These are phyloP conservation scores for Tinea pellionella DNA, from an alignment of 2,888 invertebrate genomes.

Conservation along the genomic window DNA sequence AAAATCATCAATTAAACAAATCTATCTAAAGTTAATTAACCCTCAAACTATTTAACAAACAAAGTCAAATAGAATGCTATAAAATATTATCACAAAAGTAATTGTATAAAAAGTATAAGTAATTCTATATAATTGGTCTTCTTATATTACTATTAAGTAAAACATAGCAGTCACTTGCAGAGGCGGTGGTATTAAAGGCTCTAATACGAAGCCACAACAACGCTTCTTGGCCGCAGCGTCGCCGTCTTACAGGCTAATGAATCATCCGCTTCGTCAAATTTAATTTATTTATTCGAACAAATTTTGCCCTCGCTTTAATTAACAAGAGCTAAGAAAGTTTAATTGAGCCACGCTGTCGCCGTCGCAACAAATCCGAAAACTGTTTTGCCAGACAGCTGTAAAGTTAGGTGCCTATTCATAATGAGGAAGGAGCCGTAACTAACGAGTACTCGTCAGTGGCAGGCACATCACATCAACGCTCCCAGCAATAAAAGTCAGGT, in stretches of 20 bases:
- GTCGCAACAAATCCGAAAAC: neutral
- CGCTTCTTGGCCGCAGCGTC: slow-evolving; percentile 2
- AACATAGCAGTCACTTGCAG: slow-evolving; percentile 2
- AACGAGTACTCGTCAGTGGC: neutral
- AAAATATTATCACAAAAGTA: no score
- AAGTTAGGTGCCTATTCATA: neutral
- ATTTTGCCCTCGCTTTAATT: slow-evolving; percentile 14
- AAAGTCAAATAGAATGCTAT: no score
- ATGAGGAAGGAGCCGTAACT: neutral
- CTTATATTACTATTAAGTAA: neutral
- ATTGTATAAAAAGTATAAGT: neutral
- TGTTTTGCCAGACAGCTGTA: neutral
- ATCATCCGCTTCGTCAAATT: slow-evolving; percentile 15
- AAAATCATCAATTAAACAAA: no score
- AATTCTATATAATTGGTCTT: neutral
- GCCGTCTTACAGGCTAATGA: slow-evolving; percentile 14
- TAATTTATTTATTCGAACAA: slow-evolving; percentile 16
- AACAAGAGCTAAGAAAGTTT: slow-evolving; percentile 13
- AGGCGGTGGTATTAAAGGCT: slow-evolving; percentile 11
- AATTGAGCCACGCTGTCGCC: slow-evolving; percentile 11
- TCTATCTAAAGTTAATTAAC: no score
- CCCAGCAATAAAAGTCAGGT: slow-evolving; percentile 15
- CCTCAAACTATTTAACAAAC: no score
- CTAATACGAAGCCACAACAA: neutral
- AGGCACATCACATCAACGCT: neutral